Base-by-base conservation (phyloP, 2,113 vertebrate species). In the Buteo buteo region DNA sequence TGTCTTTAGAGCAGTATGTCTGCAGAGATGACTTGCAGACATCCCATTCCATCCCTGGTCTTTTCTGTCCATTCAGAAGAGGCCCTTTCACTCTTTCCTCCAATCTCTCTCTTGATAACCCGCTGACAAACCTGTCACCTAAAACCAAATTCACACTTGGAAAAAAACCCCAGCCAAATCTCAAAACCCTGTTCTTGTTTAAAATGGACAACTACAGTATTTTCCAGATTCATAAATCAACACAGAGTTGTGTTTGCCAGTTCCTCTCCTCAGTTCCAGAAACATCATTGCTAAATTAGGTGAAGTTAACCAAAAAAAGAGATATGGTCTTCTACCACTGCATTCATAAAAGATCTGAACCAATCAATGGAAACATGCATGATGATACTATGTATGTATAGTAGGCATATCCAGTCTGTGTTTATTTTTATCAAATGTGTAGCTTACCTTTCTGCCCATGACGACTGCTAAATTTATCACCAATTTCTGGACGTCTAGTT, bases 381-480 rank as follows among this genome's bases (percentile, higher is more conserved):
- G 16, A 38, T 64, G 24, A n/a, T 28, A 38, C 11, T 52, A 52
- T 24, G 13, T 32, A 44, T 0, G 0, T n/a, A 78, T 2, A 66
- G 40, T 5, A 77, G 42, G n/a, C 24, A 71, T 21, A 71, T 4
- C 25, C 17, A 78, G 28, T 18, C 34, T 10, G 11, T 28, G 84
- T 65, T 82, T 50, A 31, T 44, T 92, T 86, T 94, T 49, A 87
- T 58, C 47, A 92, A 78, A 55, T 5, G 24, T 11, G 62, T 32
- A 24, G 32, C 61, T 96, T 97, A 99, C 99, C 99, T 99, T 99
- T 99, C 96, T 99, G 99, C 26, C 99, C 99, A 25, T 99, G 99
- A 42, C 99, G 99, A 97, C 99, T 99, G 97, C 99, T 99, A 97
- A 99, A 99, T 83, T 99, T 99, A 98, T 99, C 99, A 95, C 99